Evolutionary conservation across 2,888 invertebrate genomes (phyloP), one percentile per base, ranked within the genome.

Genomic region (Drosophila stalkeri): DNA sequence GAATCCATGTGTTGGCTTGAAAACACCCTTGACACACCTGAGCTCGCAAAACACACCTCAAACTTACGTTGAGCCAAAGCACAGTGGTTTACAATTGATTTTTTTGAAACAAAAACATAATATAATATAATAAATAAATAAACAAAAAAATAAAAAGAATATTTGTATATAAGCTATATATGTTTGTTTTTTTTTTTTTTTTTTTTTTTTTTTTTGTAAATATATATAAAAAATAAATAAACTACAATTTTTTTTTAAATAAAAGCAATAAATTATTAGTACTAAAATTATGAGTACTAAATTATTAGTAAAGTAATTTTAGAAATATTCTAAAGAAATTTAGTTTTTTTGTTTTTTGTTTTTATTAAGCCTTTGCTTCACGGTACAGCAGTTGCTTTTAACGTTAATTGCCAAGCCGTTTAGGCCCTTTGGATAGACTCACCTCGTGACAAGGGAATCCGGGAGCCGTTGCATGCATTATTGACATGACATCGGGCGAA

Each of bases 401-500:
- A 63, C 64, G 60, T 69, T 90, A 87, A 90, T 83, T 72, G 63
- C 56, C 65, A 43, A 33, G 20, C 43, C 41, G 59, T 46, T 18
- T 71, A 52, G 61, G 67, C 52, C 43, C 68, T 65, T 72, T 52
- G 69, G 64, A 59, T 20, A 39, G 31, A 23, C 4, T 33, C 65
- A 47, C 49, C 68, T n/a, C 47, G 9, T 35, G 43, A 49, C 54
- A 46, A 23, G 57, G 57, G 57, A 23, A n/a, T 37, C 41, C 35
- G 18, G 43, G 35, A n/a, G 44, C 23, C 59, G 57, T 89, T 70
- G 90, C 88, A 87, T 87, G 90, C 88, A 76, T 85, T 72, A 87
- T 77, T 81, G 90, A 75, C 90, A 85, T 77, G 86, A 75, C 90
- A 81, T 72, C 79, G 75, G 72, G 76, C 56, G 62, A 71, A 74